Conservation (phyloP, 1,140 invertebrate genomes). For the Drosophila parvula region DNA sequence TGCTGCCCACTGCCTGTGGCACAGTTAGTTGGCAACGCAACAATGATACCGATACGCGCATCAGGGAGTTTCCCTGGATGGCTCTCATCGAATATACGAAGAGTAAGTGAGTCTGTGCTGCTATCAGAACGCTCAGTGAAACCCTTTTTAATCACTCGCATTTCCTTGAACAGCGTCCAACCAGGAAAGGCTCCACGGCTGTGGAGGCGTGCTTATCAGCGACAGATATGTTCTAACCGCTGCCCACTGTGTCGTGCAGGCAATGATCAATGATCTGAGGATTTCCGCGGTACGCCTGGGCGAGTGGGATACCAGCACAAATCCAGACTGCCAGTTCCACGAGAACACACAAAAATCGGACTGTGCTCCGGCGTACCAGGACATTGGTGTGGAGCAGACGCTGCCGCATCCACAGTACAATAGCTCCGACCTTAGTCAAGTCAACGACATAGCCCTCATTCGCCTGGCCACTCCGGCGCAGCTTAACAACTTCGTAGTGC, state of each 20-base stretch:
- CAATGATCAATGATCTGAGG: conserved; percentile 79
- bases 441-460: conserved; percentile 90
- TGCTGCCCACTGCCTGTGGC: conserved; percentile 68
- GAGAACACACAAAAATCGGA: conserved; percentile 24
- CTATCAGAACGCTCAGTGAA: neutral
- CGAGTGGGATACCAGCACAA: conserved; percentile 78
- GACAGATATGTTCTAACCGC: conserved; percentile 85
- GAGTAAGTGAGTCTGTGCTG: conserved; percentile 38
- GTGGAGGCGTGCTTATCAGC: conserved; percentile 86
- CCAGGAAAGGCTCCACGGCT: conserved; percentile 84
- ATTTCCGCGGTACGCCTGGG: conserved; percentile 76
- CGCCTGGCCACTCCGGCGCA: conserved; percentile 87
- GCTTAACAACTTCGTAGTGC: conserved; percentile 85
- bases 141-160: neutral
- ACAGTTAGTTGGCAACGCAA: conserved; percentile 84
- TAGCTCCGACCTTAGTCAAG: conserved; percentile 65
- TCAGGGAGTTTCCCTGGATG: conserved; percentile 90
- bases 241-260: conserved; percentile 85
- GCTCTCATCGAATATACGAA: conserved; percentile 84
- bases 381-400: conserved; percentile 87
- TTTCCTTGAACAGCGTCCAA: conserved; percentile 28
- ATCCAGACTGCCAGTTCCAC: conserved; percentile 70
- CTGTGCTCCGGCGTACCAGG: conserved; percentile 86
- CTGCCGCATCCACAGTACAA: conserved; percentile 88
- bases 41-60: conserved; percentile 86